Evolutionary conservation across 2,113 vertebrate species (phyloP), one percentile per base, ranked within the genome.

Genomic region (cattle (Bos taurus)): DNA sequence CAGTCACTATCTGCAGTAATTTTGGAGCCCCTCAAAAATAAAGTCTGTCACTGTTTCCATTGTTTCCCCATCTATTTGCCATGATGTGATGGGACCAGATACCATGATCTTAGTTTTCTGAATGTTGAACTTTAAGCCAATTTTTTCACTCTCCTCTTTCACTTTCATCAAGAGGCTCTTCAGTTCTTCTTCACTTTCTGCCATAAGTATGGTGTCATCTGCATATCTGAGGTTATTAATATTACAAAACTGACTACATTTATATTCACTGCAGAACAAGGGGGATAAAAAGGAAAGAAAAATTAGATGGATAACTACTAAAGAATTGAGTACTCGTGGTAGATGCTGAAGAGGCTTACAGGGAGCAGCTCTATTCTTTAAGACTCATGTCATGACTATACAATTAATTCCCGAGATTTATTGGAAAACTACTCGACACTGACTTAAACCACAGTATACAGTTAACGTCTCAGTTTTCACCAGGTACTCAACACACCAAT

Each of bases 341-440:
- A 7, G 6, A 1, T 50, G 28, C 21, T 30, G 3, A 40, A 52
- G 77, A 88, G 7, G 7, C 40, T 54, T 91, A 7, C n/a, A 81
- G 6, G 4, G 9, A 56, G 28, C 17, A 77, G 30, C 46, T 82
- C 23, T 25, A 9, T 33, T 46, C 14, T 81, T 85, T 59, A 74
- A n/a, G 21, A 83, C 14, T 25, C 0, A 1, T 1, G 1, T 28
- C 11, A 3, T 25, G 54, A 46, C 16, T 57, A 1, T 6, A n/a
- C 17, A 90, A 9, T 19, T 15, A 74, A 64, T 40, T 40, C 33
- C 19, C 2, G 12, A 19, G 17, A 28, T 82, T 67, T n/a, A 12
- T 19, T 19, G 33, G 13, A 56, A 90, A 86, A 48, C 16, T 33
- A 15, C 15, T 54, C 1, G 0, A 48, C 10, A 6, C 0, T 43